Base-by-base conservation (phyloP, 2,888 invertebrate genomes). In the Chromoteleia sp. region DNA sequence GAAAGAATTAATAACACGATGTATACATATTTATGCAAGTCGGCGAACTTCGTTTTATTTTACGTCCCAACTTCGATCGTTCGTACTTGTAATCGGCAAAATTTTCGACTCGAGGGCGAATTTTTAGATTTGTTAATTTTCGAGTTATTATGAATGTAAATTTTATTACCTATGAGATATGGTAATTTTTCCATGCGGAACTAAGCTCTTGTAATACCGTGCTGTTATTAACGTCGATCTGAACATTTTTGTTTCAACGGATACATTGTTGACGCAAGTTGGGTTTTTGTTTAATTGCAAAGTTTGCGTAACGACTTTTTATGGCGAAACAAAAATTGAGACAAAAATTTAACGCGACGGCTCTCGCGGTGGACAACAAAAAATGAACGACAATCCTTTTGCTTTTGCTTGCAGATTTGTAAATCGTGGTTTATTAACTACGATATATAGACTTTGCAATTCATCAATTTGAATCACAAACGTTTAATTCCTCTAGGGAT, bases 1-100 rank as follows among this genome's bases (percentile, higher is more conserved):
- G 73, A 61, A 71, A 73, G 59, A 78, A 71, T 65, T 78, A 71
- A 78, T 78, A 78, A 77, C 70, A 56, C 52, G 76, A 54, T 45
- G 65, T 61, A 61, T 45, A 76, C 70, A 21, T 48, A 48, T 56
- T 77, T 70, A 77, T 77, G 61, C 45, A 56, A 50, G 7, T 41
- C 12, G 0, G 41, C 29, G 12, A 21, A 36, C 43, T 36, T 30
- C 30, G 14, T 56, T 25, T 56, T 33, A 25, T 58, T 58, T 50
- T 52, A 25, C 3, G 10, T 30, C n/a, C 6, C 7, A 48, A 29
- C 43, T 65, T 52, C 12, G 48, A 45, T 33, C 45, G 29, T 56
- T 45, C 19, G 45, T 4, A 33, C 54, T 17, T 15, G 25, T 56
- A 65, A 56, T 74, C 56, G 19, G 45, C 25, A 19, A 17, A 61